Evolutionary conservation across 1,140 invertebrate species (phyloP).

Genomic region (Elymnias hypermnestra): DNA sequence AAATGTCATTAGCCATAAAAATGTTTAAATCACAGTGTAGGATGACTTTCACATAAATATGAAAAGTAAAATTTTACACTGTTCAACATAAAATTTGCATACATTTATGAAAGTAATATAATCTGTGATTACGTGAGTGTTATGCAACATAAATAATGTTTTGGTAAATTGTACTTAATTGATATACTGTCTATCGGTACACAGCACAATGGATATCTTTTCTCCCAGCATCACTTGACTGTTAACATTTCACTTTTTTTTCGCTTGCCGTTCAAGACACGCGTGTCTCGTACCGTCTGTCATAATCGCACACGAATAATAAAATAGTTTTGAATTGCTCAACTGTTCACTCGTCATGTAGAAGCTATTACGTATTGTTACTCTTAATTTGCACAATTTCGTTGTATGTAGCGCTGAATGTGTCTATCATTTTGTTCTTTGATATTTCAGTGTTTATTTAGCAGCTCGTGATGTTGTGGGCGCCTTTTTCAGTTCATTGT

Average conservation of each 20-base stretch:
- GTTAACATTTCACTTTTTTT: conserved; percentile 72
- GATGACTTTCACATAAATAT: conserved; percentile 8
- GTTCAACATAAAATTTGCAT: conserved; percentile 9
- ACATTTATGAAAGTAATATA: conserved; percentile 13
- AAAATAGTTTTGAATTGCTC: conserved; percentile 37
- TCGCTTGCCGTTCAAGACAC: conserved; percentile 45
- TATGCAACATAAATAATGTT: conserved; percentile 17
- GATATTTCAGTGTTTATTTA: conserved; percentile 64
- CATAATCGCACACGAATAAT: conserved; percentile 44
- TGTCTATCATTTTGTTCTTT: conserved; percentile 57
- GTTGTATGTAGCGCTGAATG: conserved; percentile 25
- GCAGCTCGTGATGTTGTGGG: conserved; percentile 67
- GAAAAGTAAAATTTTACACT: conserved; percentile 7
- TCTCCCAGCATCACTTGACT: conserved; percentile 49
- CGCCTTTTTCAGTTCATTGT: conserved; percentile 60
- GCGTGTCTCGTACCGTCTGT: conserved; percentile 42
- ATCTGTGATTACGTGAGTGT: conserved; percentile 12
- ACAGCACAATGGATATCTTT: conserved; percentile 37
- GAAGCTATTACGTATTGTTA: conserved; percentile 29
- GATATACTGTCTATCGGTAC: conserved; percentile 20
- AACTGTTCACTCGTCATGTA: conserved; percentile 26
- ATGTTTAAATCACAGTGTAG: too few species aligned
- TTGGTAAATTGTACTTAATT: conserved; percentile 21
- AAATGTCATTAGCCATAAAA: too few species aligned
- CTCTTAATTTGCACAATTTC: conserved; percentile 42